phyloP scores from a whole-genome alignment of 2,888 invertebrate genomes.

The Sphaerolaimus hirsutus region DNA sequence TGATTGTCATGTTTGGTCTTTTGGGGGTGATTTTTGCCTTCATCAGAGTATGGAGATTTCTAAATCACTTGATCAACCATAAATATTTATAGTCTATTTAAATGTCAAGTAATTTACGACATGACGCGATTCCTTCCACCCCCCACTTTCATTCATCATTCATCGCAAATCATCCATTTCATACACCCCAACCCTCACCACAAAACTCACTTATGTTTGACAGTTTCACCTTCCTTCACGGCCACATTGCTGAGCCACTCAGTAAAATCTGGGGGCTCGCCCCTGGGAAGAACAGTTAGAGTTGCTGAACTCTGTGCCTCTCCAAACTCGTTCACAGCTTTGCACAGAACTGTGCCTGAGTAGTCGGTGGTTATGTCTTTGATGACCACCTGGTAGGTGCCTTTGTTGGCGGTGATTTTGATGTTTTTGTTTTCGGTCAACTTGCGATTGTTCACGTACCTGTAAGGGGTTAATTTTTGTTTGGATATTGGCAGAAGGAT shows the following conservation, averaged over 20 bases:
- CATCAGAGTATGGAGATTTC: too few relatives aligned
- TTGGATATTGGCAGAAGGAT: not conserved
- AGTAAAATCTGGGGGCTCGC: slow-evolving; percentile 24
- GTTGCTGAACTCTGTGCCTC: slow-evolving; percentile 45
- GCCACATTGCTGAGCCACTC: slow-evolving; percentile 23
- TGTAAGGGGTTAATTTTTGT: not conserved
- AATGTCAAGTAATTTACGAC: too few relatives aligned
- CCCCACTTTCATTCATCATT: too few relatives aligned
- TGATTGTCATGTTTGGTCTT: too few relatives aligned
- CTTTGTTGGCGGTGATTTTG: slow-evolving; percentile 17
- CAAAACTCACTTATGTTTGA: too few relatives aligned
- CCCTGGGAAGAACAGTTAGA: slow-evolving; percentile 44
- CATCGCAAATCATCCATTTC: too few relatives aligned
- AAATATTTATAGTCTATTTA: too few relatives aligned
- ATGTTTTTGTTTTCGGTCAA: slow-evolving; percentile 21
- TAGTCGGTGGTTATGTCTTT: slow-evolving; percentile 23
- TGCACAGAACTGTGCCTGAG: slow-evolving; percentile 30
- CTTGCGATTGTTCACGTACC: slow-evolving; percentile 20
- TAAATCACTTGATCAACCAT: too few relatives aligned
- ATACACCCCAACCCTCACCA: too few relatives aligned
- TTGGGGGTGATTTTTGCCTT: too few relatives aligned
- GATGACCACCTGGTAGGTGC: slow-evolving; percentile 25
- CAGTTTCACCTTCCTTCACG: slow-evolving; percentile 11
- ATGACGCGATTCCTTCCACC: too few relatives aligned
- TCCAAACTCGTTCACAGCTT: slow-evolving; percentile 34